These are phyloP conservation scores for Diadema setosum DNA, from an alignment of 35 echinoderm and acorn worm genomes.

Conservation along the genomic window DNA sequence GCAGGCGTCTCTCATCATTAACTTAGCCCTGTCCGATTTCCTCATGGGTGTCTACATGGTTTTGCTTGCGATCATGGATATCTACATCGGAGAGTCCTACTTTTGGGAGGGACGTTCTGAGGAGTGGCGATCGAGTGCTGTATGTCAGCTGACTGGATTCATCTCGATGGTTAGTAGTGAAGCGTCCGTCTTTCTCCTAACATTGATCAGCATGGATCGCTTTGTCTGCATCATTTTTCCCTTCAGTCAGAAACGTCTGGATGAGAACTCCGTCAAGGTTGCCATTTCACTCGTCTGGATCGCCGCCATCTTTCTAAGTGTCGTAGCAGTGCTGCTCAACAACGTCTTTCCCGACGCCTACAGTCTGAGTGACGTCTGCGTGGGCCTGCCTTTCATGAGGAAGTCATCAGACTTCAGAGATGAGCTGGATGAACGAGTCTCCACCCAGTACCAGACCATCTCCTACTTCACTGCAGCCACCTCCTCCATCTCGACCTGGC, in stretches of 20 bases:
- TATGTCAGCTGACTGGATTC: constrained; percentile 39
- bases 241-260: constrained; percentile 11
- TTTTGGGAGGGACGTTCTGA: constrained; percentile 14
- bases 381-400: constrained; percentile 42
- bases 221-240: constrained; percentile 46
- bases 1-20: constrained; percentile 33
- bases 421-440: not conserved
- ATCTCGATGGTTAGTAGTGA: constrained; percentile 41
- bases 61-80: constrained; percentile 28
- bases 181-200: constrained; percentile 53
- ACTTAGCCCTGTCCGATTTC: constrained; percentile 57
- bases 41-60: constrained; percentile 58
- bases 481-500: constrained; percentile 40
- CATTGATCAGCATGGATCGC: constrained; percentile 57
- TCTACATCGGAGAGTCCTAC: constrained; percentile 34
- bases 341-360: constrained; percentile 16
- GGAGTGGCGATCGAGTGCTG: constrained; percentile 17
- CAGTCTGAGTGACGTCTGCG: constrained; percentile 54
- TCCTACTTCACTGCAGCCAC: constrained; percentile 10
- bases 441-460: not conserved
- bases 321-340: constrained; percentile 2
- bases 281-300: constrained; percentile 10
- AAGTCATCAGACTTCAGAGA: constrained; percentile 16
- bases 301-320: not conserved
- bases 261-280: not conserved